Evolutionary conservation across 2,113 vertebrate species (phyloP).

Genomic region (Bubo scandiacus): DNA sequence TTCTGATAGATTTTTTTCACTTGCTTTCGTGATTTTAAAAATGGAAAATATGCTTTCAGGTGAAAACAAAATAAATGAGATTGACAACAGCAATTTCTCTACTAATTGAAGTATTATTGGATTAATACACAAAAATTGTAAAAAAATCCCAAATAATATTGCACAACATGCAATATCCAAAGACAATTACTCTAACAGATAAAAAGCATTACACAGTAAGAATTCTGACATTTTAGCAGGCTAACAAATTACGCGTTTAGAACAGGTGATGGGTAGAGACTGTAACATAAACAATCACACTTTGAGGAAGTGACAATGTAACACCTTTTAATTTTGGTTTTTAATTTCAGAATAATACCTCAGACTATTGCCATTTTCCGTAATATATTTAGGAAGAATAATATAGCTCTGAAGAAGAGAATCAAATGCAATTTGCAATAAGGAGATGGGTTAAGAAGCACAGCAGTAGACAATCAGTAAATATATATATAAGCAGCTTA

Average conservation of each 20-base stretch:
- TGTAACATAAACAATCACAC: neutral
- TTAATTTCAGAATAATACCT: neutral
- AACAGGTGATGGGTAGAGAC: neutral
- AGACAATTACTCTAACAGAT: neutral
- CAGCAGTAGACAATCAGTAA: neutral
- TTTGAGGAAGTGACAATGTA: neutral
- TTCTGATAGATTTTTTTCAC: neutral
- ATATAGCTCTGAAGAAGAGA: neutral
- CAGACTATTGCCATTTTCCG: neutral
- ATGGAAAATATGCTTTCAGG: neutral
- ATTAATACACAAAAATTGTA: neutral
- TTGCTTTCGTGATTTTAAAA: neutral
- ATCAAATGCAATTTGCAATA: neutral
- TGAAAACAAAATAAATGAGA: neutral
- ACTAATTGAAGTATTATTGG: neutral
- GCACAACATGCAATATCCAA: neutral
- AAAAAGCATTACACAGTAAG: rapidly evolving
- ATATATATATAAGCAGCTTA: constrained; percentile 7
- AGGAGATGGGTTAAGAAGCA: neutral
- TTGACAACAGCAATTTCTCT: neutral
- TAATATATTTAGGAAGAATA: neutral
- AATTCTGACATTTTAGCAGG: neutral
- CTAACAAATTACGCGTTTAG: neutral
- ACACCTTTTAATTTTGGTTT: neutral
- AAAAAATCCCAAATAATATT: neutral